Evolutionary conservation across 2,797 vertebrate genomes (phyloP).

Genomic region (Aulostomus chinensis): DNA sequence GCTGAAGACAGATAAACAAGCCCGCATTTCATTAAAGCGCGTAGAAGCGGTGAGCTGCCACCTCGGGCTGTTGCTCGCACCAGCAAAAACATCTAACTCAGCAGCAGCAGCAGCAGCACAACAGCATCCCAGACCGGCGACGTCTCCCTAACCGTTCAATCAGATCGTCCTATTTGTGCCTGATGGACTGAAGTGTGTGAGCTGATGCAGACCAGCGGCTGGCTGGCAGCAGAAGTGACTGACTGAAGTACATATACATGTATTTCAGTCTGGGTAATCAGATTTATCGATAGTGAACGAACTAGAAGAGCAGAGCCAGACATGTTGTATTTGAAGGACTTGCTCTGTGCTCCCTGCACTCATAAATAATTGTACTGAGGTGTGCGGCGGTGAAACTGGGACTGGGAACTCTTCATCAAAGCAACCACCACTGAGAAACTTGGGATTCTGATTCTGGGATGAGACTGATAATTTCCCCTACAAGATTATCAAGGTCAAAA

Average conservation of each 20-base stretch:
- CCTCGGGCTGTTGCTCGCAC: too few relatives aligned
- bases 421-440: background rate
- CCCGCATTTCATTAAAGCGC: too few relatives aligned
- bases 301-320: conserved; percentile 10
- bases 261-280: conserved; percentile 39
- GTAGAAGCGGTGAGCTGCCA: too few relatives aligned
- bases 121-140: too few relatives aligned
- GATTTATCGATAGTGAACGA: conserved; percentile 40
- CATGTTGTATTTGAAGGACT: conserved; percentile 40
- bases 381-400: conserved; percentile 2
- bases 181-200: conserved; percentile 38
- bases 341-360: conserved; percentile 16
- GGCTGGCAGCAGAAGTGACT: conserved; percentile 20
- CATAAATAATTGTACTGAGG: conserved; percentile 17
- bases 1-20: too few relatives aligned
- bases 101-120: too few relatives aligned
- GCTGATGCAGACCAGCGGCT: conserved; percentile 18
- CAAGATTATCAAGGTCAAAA: too few relatives aligned
- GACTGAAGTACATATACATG: conserved; percentile 30
- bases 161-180: conserved; percentile 40
- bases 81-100: too few relatives aligned
- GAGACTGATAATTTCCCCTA: too few relatives aligned
- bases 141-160: too few relatives aligned
- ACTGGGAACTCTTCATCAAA: conserved; percentile 19
- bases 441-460: conserved; percentile 15